Evolutionary conservation across 2,113 vertebrate species (phyloP), one percentile per base, ranked within the genome.

Genomic region (Sarotherodon lohbergeri): DNA sequence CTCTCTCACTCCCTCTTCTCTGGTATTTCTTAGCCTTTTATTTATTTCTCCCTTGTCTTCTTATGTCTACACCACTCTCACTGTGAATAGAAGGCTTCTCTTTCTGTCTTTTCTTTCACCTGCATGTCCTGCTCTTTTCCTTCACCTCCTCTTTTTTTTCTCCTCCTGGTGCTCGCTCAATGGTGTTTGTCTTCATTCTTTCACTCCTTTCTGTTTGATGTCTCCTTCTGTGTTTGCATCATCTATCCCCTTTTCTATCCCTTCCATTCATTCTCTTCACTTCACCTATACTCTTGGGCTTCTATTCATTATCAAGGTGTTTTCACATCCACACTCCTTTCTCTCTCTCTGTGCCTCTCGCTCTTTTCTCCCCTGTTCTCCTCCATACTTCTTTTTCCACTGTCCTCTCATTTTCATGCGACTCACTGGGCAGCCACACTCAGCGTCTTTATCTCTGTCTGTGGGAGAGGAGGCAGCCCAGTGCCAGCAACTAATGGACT

Each of bases 401-500:
- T 82, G 66, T 88, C 84, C 85, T 89, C 89, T 92, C 89, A 91
- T 92, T 93, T 93, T 86, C 90, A 91, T 89, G 91, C 68, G 8
- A 85, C 86, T 83, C 48, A 71, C 89, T 88, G 90, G 86, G 88
- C 80, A 90, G 86, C 88, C 82, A 81, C 88, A 63, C 85, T 84
- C 81, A 79, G 80, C 43, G 19, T 95, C 93, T 96, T 95, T 95
- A 96, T 97, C 94, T 96, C 92, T 94, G 95, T 94, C 93, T 90
- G 92, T 89, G 89, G 92, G 92, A 92, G 92, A 93, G 90, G 86
- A 88, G 88, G 86, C 91, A 88, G 94, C 93, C 90, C 84, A 79
- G 81, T 88, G 95, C 96, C 96, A 96, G 89, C 91, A 76, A 90
- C 94, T 96, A 96, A 96, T 96, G 95, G 94, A 95, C 93, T 96